Conservation (phyloP, 2,888 invertebrate species). For the Quadroppia sp. region DNA sequence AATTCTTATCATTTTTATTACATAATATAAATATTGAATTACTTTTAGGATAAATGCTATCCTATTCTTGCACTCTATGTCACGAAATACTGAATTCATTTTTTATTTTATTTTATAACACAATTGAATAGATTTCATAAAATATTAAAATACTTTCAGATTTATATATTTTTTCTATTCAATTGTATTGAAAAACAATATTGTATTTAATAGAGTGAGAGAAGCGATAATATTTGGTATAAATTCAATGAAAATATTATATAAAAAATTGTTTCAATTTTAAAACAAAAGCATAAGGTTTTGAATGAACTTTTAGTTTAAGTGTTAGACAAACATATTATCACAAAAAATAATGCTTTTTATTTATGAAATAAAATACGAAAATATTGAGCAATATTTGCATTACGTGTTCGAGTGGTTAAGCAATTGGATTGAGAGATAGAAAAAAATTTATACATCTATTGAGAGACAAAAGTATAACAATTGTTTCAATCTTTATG, state of each 20-base stretch:
- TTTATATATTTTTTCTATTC: no score
- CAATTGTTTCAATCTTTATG: background rate
- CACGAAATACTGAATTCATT: background rate
- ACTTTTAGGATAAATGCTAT: background rate
- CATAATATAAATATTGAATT: conserved; percentile 12
- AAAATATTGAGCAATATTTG: conserved; percentile 25
- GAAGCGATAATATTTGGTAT: no score
- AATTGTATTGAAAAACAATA: no score
- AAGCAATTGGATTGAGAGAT: background rate
- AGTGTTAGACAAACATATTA: conserved; percentile 30
- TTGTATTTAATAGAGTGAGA: no score
- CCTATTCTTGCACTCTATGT: background rate
- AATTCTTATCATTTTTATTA: background rate
- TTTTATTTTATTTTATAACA: background rate
- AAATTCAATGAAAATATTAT: background rate
- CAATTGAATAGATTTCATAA: background rate
- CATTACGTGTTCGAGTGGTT: conserved; percentile 32
- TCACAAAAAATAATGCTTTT: background rate
- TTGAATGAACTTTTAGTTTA: background rate
- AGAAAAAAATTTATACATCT: background rate
- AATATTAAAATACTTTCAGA: background rate
- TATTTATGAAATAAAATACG: background rate
- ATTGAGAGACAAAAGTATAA: background rate
- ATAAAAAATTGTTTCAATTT: background rate
- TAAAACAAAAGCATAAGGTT: background rate